phyloP scores from a whole-genome alignment of 2,888 invertebrate genomes.

The Allacma fusca region DNA sequence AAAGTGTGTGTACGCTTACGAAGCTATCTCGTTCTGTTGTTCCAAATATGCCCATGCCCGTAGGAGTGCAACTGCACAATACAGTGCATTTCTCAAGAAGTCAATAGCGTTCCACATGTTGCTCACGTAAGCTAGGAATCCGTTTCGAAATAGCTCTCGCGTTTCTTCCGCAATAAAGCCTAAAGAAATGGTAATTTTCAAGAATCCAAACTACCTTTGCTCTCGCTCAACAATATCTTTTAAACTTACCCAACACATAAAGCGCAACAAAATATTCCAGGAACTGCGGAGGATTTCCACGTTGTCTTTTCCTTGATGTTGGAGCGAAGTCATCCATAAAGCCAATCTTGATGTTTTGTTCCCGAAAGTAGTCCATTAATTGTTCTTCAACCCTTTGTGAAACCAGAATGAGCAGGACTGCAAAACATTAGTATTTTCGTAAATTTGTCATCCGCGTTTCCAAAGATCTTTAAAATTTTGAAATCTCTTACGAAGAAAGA shows the following conservation, averaged over 20 bases:
- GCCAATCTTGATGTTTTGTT: conserved; percentile 68
- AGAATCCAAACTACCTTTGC: too few relatives aligned
- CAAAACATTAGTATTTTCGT: conserved; percentile 59
- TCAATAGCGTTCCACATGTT: conserved; percentile 98
- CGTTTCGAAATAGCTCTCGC: conserved; percentile 86
- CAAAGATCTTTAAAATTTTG: background rate
- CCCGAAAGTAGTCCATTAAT: conserved; percentile 75
- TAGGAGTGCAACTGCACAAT: conserved; percentile 76
- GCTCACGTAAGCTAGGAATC: conserved; percentile 82
- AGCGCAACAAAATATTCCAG: conserved; percentile 82
- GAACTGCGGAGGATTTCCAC: conserved; percentile 85
- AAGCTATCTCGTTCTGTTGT: conserved; percentile 46
- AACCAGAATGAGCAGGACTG: conserved; percentile 93
- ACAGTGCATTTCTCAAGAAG: conserved; percentile 87
- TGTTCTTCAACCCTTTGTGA: conserved; percentile 92
- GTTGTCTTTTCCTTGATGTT: conserved; percentile 69
- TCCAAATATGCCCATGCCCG: conserved; percentile 70
- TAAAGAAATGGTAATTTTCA: conserved; percentile 62
- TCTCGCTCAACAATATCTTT: too few relatives aligned
- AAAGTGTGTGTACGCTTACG: conserved; percentile 42
- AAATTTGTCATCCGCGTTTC: background rate
- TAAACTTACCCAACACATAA: conserved; percentile 80
- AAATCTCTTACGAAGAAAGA: conserved; percentile 83
- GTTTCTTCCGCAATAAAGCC: conserved; percentile 92
- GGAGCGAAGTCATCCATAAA: conserved; percentile 63